phyloP scores from a whole-genome alignment of 30 jellyfish, hydroid and myxozoan species.

The Pelagia noctiluca region DNA sequence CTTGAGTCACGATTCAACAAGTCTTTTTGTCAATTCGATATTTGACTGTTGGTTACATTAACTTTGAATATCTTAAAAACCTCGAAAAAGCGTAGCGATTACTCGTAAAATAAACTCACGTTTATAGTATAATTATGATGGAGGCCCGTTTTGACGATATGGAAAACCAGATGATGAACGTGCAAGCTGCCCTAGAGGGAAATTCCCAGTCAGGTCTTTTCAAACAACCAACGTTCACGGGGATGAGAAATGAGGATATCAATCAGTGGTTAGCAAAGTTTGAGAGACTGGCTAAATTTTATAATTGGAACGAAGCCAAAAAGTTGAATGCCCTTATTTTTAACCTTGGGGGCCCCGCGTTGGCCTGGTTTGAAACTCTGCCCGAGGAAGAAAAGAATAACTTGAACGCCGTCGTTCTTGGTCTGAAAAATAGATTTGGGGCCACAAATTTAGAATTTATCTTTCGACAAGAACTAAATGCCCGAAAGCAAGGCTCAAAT shows the following conservation, averaged over 20 bases:
- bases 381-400: neutral
- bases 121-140: no score
- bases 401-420: no score
- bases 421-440: conserved; percentile 30
- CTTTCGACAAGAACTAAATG: conserved; percentile 23
- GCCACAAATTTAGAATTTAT: conserved; percentile 38
- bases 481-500: conserved; percentile 33
- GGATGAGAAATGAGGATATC: neutral
- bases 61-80: no score
- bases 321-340: neutral
- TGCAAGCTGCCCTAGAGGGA: no score
- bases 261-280: neutral
- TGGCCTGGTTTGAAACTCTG: neutral
- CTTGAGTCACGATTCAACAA: no score
- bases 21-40: no score
- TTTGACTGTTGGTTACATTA: no score
- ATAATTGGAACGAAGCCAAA: neutral
- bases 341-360: neutral
- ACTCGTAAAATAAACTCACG: no score
- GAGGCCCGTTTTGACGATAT: no score
- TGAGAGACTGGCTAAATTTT: neutral
- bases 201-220: neutral
- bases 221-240: neutral
- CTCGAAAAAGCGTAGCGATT: no score
- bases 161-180: no score